Base-by-base conservation (phyloP, 1,140 invertebrate genomes). In the Pseudoatta argentina region DNA sequence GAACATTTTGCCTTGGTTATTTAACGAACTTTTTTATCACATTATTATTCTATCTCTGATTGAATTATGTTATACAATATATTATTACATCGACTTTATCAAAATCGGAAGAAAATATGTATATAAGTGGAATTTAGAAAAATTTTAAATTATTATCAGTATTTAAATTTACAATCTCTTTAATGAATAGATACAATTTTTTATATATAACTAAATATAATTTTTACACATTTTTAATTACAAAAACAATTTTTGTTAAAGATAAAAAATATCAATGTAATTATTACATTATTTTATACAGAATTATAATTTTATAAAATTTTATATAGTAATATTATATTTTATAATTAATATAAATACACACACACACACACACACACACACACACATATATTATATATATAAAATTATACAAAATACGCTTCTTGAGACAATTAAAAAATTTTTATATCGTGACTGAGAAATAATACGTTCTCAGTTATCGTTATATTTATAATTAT, bases 401-500 rank as follows among this genome's bases (percentile, higher is more conserved):
- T 21, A 21, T 21, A n/a, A n/a, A n/a, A n/a, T n/a, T n/a, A n/a
- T n/a, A n/a, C n/a, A n/a, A n/a, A n/a, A n/a, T n/a, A n/a, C n/a
- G n/a, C 7, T 34, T 30, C 24, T n/a, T 8, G 6, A 55, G 30
- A 63, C 24, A 61, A 73, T 48, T 83, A 39, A n/a, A 81, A 55
- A 24, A 34, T 79, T 67, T 79, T 79, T n/a, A 5, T 21, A 16
- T 73, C 5, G 34, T 14, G n/a, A n/a, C n/a, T n/a, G n/a, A 67
- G 3, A 24, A 24, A 14, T 14, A 63, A 73, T 2, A 14, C 6
- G 39, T 51, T 44, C 10, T 44, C 39, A 10, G 1, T 2, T 10
- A 44, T 44, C 10, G 8, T 8, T 44, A 44, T 3, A 10, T 44
- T 44, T 44, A 44, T 44, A 44, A 44, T 44, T 10, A 44, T 44